phyloP scores from a whole-genome alignment of 2,888 invertebrate species.

The Synanthedon formicaeformis region DNA sequence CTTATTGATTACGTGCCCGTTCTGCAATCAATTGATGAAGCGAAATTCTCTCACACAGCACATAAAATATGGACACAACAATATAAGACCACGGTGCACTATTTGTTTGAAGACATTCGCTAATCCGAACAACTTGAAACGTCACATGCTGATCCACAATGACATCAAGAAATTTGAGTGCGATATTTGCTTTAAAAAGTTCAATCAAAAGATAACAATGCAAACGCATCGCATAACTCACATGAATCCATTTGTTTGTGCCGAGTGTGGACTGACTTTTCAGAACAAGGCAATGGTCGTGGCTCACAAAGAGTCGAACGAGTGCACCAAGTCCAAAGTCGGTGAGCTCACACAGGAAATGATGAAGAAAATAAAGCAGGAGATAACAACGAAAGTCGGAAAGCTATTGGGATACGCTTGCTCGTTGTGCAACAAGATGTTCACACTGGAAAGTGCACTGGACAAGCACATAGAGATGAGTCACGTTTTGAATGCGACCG shows the following conservation, averaged over 20 bases:
- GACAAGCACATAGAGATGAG: slow-evolving; percentile 52
- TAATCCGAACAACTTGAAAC: slow-evolving; percentile 59
- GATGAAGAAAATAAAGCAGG: slow-evolving; percentile 56
- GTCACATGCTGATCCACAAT: slow-evolving; percentile 63
- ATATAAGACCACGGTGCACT: slow-evolving; percentile 50
- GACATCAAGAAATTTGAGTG: slow-evolving; percentile 59
- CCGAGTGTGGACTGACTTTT: slow-evolving; percentile 45
- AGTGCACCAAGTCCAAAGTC: slow-evolving; percentile 39
- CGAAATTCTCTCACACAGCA: slow-evolving; percentile 55
- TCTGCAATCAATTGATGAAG: slow-evolving; percentile 47
- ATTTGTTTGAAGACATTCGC: slow-evolving; percentile 60
- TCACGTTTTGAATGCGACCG: slow-evolving; percentile 44
- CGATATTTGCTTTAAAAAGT: slow-evolving; percentile 55
- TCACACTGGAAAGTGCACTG: slow-evolving; percentile 52
- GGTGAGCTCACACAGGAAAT: slow-evolving; percentile 46
- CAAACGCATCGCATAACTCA: slow-evolving; percentile 60
- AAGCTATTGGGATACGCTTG: slow-evolving; percentile 57
- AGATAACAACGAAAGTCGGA: slow-evolving; percentile 47
- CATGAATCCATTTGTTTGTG: slow-evolving; percentile 43
- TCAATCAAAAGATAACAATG: slow-evolving; percentile 64
- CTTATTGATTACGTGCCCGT: slow-evolving; percentile 45
- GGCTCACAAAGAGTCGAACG: slow-evolving; percentile 34
- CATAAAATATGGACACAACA: slow-evolving; percentile 58
- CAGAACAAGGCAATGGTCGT: slow-evolving; percentile 29
- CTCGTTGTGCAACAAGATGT: slow-evolving; percentile 60